These are phyloP conservation scores for Micromys minutus DNA, from an alignment of 2,113 vertebrate genomes.

Conservation along the genomic window DNA sequence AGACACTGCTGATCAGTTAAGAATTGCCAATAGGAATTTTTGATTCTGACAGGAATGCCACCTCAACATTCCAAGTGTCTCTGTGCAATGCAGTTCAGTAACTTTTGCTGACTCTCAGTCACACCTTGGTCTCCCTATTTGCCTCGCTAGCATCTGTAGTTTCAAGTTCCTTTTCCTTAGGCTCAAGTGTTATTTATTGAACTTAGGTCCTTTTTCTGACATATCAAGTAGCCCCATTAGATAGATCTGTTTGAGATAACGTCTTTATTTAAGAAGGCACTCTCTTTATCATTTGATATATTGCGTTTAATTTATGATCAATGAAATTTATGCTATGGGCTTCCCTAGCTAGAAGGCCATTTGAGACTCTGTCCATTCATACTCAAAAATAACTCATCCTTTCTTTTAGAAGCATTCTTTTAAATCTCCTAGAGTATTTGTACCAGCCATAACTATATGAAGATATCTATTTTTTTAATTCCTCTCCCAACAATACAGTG, in stretches of 20 bases:
- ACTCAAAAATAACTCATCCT: background rate
- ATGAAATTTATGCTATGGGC: background rate
- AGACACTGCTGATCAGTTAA: background rate
- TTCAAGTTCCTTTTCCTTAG: background rate
- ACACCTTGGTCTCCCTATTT: background rate
- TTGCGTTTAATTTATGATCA: slow-evolving; percentile 22
- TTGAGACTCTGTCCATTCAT: background rate
- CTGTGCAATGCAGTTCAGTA: background rate
- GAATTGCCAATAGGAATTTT: background rate
- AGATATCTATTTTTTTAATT: background rate
- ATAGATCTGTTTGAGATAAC: background rate
- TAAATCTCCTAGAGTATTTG: background rate
- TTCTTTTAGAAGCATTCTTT: background rate
- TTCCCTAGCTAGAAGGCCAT: background rate
- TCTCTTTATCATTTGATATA: background rate
- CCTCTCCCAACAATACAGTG: background rate
- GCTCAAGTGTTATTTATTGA: slow-evolving; percentile 6
- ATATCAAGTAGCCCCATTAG: background rate
- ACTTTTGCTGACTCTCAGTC: background rate
- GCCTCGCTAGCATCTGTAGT: background rate
- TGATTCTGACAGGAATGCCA: background rate
- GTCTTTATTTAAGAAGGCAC: background rate
- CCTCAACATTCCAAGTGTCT: background rate
- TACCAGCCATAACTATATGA: background rate
- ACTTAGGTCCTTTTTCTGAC: background rate